A percentile compares a stretch with the other conserved stretches of the same genome.
Evolutionary conservation across 2,888 invertebrate species (phyloP).

Genomic region (Leptopilina myrica): DNA sequence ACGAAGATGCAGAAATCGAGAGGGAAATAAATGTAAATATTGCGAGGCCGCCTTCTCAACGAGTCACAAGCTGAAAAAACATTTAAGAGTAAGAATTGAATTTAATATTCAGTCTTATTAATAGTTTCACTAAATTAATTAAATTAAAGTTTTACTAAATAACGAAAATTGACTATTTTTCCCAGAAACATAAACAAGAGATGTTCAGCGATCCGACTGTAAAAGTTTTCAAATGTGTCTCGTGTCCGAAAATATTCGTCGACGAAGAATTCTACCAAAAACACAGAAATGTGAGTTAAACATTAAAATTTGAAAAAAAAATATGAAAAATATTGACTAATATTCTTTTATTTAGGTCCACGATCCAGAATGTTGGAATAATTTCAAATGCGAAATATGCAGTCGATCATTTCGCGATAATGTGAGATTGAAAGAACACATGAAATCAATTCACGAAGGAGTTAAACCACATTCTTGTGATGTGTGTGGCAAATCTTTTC

Average conservation of each 20-base stretch:
- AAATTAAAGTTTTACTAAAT: constrained; percentile 46
- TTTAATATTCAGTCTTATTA: constrained; percentile 45
- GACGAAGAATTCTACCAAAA: constrained; percentile 64
- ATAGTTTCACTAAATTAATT: constrained; percentile 39
- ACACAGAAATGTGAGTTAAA: constrained; percentile 61
- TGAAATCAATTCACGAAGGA: constrained; percentile 61
- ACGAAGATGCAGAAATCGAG: constrained; percentile 55
- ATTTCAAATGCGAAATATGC: constrained; percentile 57
- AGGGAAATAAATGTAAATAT: constrained; percentile 59
- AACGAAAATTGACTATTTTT: constrained; percentile 37
- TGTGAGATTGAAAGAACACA: constrained; percentile 60
- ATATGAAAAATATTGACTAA: background rate
- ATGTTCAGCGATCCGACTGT: constrained; percentile 61
- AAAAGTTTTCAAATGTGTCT: constrained; percentile 58
- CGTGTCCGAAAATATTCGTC: constrained; percentile 63
- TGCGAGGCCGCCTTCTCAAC: constrained; percentile 57
- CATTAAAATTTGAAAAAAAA: background rate
- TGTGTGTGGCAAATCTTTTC: constrained; percentile 61
- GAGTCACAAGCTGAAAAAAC: constrained; percentile 56
- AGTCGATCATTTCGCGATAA: constrained; percentile 63
- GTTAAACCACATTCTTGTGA: constrained; percentile 64
- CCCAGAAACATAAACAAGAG: constrained; percentile 61
- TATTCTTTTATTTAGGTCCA: constrained; percentile 54
- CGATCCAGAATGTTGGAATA: constrained; percentile 61
- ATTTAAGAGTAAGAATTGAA: constrained; percentile 56